Evolutionary conservation across 1,140 invertebrate species (phyloP).

Genomic region (Druon quercuslanigerum): DNA sequence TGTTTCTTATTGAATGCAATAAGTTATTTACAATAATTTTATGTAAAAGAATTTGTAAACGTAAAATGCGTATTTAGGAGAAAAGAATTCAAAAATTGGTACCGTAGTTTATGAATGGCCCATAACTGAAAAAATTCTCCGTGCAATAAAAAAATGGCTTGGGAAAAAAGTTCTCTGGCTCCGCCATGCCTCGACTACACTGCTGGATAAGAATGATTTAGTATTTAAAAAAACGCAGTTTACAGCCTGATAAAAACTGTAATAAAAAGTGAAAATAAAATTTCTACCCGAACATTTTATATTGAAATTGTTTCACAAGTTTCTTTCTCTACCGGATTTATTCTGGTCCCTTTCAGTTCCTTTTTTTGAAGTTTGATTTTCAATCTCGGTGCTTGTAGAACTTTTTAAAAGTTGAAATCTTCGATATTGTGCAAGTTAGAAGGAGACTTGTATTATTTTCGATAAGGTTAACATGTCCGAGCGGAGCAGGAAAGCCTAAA

Average conservation of each 20-base stretch:
- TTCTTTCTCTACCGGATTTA: neutral
- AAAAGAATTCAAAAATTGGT: too few relatives aligned
- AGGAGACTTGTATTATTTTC: neutral
- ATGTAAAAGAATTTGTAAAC: too few relatives aligned
- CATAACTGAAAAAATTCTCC: too few relatives aligned
- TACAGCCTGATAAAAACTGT: neutral
- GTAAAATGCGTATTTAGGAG: too few relatives aligned
- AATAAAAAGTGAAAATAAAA: neutral
- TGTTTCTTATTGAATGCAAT: too few relatives aligned
- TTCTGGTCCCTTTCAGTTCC: neutral
- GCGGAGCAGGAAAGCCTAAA: neutral
- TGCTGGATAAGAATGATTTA: too few relatives aligned
- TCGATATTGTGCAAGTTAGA: conserved; percentile 3
- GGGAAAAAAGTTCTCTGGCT: too few relatives aligned
- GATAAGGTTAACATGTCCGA: conserved; percentile 13
- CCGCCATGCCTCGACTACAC: too few relatives aligned
- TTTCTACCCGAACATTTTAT: neutral
- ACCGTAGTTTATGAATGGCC: too few relatives aligned
- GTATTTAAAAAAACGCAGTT: neutral
- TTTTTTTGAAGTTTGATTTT: neutral
- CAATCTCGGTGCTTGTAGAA: neutral
- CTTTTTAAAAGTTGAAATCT: neutral
- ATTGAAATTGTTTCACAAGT: conserved; percentile 7
- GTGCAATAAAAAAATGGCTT: too few relatives aligned
- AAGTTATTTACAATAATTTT: too few relatives aligned